phyloP scores from a whole-genome alignment of 2,888 invertebrate species.

The Argyra leucocephala region DNA sequence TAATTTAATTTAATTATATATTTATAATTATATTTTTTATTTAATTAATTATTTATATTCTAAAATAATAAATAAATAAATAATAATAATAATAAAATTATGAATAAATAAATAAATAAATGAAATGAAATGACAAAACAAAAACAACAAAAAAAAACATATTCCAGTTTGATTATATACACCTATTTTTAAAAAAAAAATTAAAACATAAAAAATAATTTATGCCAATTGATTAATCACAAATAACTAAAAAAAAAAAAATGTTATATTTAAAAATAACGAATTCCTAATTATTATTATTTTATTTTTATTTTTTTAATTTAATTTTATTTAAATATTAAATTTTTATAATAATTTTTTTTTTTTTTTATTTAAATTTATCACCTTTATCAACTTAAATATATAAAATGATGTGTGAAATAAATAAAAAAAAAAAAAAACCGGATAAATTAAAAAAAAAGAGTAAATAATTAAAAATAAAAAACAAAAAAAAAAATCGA shows the following conservation, averaged over 20 bases:
- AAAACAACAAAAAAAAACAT: background rate
- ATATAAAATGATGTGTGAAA: too few species aligned
- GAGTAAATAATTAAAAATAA: too few species aligned
- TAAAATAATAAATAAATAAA: background rate
- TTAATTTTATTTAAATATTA: too few species aligned
- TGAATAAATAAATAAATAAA: background rate
- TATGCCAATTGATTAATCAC: background rate
- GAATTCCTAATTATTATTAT: background rate
- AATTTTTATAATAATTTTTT: too few species aligned
- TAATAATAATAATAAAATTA: background rate
- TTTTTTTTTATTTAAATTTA: too few species aligned
- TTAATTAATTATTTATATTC: background rate
- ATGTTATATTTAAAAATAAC: background rate
- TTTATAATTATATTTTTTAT: too few species aligned
- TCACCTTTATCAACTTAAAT: too few species aligned
- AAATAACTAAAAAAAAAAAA: background rate
- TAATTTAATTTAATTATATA: background rate
- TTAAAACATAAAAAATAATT: background rate
- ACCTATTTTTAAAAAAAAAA: too few species aligned
- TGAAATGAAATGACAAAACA: background rate
- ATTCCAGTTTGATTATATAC: background rate
- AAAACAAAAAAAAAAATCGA: background rate
- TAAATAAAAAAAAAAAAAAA: background rate
- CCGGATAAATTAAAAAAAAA: background rate
- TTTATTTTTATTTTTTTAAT: background rate